Evolutionary conservation across 2,888 invertebrate genomes (phyloP).

Genomic region (Melinopterus prodromus): DNA sequence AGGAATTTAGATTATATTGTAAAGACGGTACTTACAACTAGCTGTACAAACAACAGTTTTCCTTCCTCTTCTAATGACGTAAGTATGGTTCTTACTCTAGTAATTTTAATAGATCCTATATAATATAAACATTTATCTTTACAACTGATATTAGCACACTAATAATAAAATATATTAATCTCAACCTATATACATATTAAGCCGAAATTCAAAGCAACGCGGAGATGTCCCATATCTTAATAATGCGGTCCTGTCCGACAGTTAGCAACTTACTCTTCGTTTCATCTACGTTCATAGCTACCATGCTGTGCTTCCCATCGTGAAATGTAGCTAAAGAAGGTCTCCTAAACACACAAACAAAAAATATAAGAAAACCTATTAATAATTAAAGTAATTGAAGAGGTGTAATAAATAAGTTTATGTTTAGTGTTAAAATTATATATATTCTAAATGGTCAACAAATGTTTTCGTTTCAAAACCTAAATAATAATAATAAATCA

Average conservation of each 20-base stretch:
- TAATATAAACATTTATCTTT: slow-evolving; percentile 51
- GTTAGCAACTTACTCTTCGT: slow-evolving; percentile 87
- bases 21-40: slow-evolving; percentile 20
- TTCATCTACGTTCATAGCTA: slow-evolving; percentile 89
- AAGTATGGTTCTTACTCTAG: not conserved
- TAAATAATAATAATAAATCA: too few relatives aligned
- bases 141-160: slow-evolving; percentile 12
- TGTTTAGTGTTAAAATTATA: too few relatives aligned
- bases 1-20: not conserved
- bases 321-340: slow-evolving; percentile 94
- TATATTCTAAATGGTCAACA: too few relatives aligned
- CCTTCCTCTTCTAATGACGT: not conserved
- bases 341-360: slow-evolving; percentile 70
- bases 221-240: slow-evolving; percentile 91
- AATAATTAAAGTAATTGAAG: not conserved
- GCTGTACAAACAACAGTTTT: slow-evolving; percentile 15
- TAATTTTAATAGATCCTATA: slow-evolving; percentile 47
- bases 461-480: too few relatives aligned
- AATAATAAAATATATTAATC: slow-evolving; percentile 21
- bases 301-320: slow-evolving; percentile 92
- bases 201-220: slow-evolving; percentile 60
- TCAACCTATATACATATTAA: slow-evolving; percentile 30
- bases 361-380: slow-evolving; percentile 30
- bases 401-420: too few relatives aligned
- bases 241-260: slow-evolving; percentile 93